Base-by-base conservation (phyloP, 2,888 invertebrate species). In the Cyaniris semiargus region DNA sequence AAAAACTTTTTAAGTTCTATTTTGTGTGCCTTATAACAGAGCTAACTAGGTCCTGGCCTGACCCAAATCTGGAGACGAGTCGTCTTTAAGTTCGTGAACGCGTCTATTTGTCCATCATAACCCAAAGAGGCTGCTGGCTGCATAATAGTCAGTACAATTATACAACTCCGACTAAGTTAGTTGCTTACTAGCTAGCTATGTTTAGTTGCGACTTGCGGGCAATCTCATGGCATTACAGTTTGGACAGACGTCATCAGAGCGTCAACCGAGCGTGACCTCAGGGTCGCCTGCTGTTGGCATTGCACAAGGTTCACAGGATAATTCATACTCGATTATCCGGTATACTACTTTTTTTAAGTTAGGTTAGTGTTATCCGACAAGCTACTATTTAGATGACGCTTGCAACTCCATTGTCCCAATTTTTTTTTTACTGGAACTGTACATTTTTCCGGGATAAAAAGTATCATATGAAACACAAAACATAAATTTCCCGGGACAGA, bases 171-270 rank as follows among this genome's bases (percentile, higher is more conserved):
- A 38, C 38, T 38, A 38, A 6, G 7, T 38, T 38, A 38, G 8
- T 38, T 38, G 10, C 10, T 10, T 10, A 13, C 10, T 44, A 44
- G 3, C 44, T 18, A 18, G 3, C 44, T 18, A 18, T 53, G 53
- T 31, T 15, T 15, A 66, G 8, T 60, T 60, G 10, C 58, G 58
- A 66, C 3, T 60, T 60, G 10, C 58, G 58, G 58, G 4, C 0
- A 60, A 13, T 60, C 23, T 60, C 23, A 23, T 60, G 60, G 10
- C 60, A 60, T 58, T 58, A 58, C 23, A 60, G 21, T 60, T 60
- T 21, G 38, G 44, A 72, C 44, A 23, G 72, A 72, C 72, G 72
- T 72, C 72, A 72, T 72, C 72, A 48, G 72, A 72, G 38, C 23
- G 48, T 23, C 72, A 72, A 21, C 48, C 38, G 44, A 72, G 72